Percentiles rank a stretch among this genome's conserved stretches.
phyloP scores from a whole-genome alignment of 1,140 invertebrate species.

The Spodoptera frugiperda region DNA sequence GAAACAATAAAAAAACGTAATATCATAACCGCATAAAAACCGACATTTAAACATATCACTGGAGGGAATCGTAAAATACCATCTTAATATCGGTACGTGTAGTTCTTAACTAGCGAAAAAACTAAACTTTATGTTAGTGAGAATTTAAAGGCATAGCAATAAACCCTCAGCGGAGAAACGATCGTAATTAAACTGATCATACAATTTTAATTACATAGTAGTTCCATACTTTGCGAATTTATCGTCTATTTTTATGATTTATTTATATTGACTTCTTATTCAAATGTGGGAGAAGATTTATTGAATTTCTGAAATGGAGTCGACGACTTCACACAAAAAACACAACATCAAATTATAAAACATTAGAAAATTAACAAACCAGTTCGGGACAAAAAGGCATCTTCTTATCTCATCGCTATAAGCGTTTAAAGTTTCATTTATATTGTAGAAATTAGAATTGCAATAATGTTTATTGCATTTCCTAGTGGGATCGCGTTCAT shows the following conservation, averaged over 20 bases:
- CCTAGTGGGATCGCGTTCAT: constrained; percentile 12
- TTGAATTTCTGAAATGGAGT: constrained; percentile 12
- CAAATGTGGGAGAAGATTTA: constrained; percentile 28
- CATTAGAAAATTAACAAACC: neutral
- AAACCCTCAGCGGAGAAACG: neutral
- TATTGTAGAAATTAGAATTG: neutral
- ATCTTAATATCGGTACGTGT: constrained; percentile 38
- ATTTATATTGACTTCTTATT: constrained; percentile 32
- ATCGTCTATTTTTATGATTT: constrained; percentile 35
- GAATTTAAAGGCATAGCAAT: constrained; percentile 24
- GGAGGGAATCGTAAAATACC: constrained; percentile 47
- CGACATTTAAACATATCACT: constrained; percentile 48
- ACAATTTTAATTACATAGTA: constrained; percentile 32
- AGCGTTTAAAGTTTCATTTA: neutral
- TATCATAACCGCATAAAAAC: constrained; percentile 49
- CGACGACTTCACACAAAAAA: constrained; percentile 21
- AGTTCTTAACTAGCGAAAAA: constrained; percentile 21
- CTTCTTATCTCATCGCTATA: neutral
- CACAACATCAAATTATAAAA: neutral
- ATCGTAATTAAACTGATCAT: constrained; percentile 34
- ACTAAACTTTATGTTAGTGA: constrained; percentile 22
- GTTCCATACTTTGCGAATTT: constrained; percentile 28
- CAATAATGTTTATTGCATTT: neutral
- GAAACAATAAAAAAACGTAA: constrained; percentile 54
- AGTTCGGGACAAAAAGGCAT: constrained; percentile 5